phyloP scores from a whole-genome alignment of 2,797 vertebrate species.

The Lindbergichthys nudifrons region DNA sequence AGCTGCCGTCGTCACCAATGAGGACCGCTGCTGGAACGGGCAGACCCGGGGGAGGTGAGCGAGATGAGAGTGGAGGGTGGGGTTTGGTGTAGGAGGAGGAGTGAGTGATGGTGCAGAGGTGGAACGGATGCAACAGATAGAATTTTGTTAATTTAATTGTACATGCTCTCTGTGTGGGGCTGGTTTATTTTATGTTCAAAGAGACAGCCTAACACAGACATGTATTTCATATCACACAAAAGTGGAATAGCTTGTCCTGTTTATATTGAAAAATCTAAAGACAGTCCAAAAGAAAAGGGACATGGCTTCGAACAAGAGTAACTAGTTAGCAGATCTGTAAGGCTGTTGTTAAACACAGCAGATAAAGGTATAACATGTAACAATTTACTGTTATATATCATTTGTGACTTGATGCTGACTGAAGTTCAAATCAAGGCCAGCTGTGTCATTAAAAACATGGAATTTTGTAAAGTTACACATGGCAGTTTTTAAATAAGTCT shows the following conservation, averaged over 20 bases:
- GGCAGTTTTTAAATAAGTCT: too few relatives aligned
- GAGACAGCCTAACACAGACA: conserved; percentile 9
- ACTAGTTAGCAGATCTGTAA: background rate
- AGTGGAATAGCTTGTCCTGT: too few relatives aligned
- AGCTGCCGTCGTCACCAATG: conserved; percentile 87
- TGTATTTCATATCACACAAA: background rate
- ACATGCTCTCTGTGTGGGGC: conserved; percentile 52
- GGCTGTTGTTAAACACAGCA: conserved; percentile 3
- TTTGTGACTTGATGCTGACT: background rate
- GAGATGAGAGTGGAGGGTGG: conserved; percentile 39
- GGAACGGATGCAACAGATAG: conserved; percentile 56
- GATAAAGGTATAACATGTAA: background rate
- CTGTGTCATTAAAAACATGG: too few relatives aligned
- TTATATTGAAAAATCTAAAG: too few relatives aligned
- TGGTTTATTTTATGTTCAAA: conserved; percentile 38
- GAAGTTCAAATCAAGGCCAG: too few relatives aligned
- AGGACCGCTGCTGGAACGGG: conserved; percentile 92
- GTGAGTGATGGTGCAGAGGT: conserved; percentile 47
- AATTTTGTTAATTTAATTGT: conserved; percentile 63
- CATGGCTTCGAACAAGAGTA: too few relatives aligned
- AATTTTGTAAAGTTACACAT: too few relatives aligned
- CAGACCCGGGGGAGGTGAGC: conserved; percentile 89
- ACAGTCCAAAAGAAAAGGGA: too few relatives aligned
- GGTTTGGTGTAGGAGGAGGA: background rate
- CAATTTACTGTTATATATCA: too few relatives aligned